Evolutionary conservation across 2,888 invertebrate species (phyloP), one percentile per base, ranked within the genome.

Genomic region (Sarcophaga subvicina): DNA sequence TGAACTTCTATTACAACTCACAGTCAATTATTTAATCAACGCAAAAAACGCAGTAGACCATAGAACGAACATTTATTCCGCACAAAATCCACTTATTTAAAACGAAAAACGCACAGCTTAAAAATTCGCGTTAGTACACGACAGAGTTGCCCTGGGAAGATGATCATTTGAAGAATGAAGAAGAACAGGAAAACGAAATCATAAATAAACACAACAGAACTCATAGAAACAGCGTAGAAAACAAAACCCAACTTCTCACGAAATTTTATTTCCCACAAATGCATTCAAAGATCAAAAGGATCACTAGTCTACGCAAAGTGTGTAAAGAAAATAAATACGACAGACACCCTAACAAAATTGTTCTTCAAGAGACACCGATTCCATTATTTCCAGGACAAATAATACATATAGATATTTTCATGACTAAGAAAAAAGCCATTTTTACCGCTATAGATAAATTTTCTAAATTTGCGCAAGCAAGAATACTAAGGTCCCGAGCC

Each of bases 391-490:
- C 67, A 10, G 79, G 79, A 22, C 63, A 79, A 62, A 79, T 79
- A 20, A 37, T 79, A 17, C 71, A 80, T n/a, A 69, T 78, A 37
- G 70, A 75, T 8, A 66, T 75, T 5, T 79, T 79, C 22, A 73
- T 79, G 14, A 75, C 79, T 5, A 69, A 79, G n/a, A 69, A 54
- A 83, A 70, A 27, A 10, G n/a, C 22, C 22, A 79, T 83, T 17
- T 49, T 83, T 64, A 83, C 79, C 22, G 76, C 80, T 11, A 60
- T 80, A 59, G 75, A 79, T 67, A 70, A 84, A 17, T 72, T 83
- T 67, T 72, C 78, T 0, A 77, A 82, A 62, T 77, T 70, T 5
- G 77, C 77, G 5, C 76, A 76, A 63, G 71, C 60, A 22, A 76
- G 47, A 49, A 71, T 79, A 67, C 14, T 79, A 17, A 72, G 45